Base-by-base conservation (phyloP, 2,113 vertebrate species). In the Platysteira castanea region DNA sequence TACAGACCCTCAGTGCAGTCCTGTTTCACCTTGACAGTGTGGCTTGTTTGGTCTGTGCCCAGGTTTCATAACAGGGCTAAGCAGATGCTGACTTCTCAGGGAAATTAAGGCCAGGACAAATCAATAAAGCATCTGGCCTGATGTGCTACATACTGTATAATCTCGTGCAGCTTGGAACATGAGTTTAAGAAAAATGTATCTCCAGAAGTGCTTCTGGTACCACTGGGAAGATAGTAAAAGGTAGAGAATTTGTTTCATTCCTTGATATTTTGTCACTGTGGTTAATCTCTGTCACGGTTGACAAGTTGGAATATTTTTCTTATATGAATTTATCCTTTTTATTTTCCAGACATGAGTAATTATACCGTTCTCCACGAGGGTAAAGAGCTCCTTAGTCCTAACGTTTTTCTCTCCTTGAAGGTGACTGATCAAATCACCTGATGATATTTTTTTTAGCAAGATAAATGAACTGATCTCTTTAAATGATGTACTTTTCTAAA, bases 401-500 rank as follows among this genome's bases (percentile, higher is more conserved):
- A 80, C 74, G 31, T 52, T 86, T 84, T 87, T 75, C 56, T 93
- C 9, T 88, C 47, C 76, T 74, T 80, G 88, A 92, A 89, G 60
- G 60, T 93, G 92, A 83, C 83, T 81, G 90, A 88, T 86, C 75
- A 90, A 44, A 85, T 90, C 85, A 92, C 71, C 75, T 60, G 50
- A 74, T 85, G 33, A 74, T 91, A 73, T 31, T 92, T 81, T 92
- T 92, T 94, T 96, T 90, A 91, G 71, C 64, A 81, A 93, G 22
- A 75, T 60, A 89, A 88, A 81, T 0, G 0, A 60, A 44, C 31
- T 37, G 63, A 88, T 88, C n/a, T 56, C 27, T 85, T 93, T 42
- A 87, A 73, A 76, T 56, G 1, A 85, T 69, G 63, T 42, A 3
- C 8, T 21, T 63, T 86, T 74, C n/a, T n/a, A 13, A 15, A 16